These are phyloP conservation scores for Parnassius orleans DNA, from an alignment of 2,888 invertebrate species.

Conservation along the genomic window DNA sequence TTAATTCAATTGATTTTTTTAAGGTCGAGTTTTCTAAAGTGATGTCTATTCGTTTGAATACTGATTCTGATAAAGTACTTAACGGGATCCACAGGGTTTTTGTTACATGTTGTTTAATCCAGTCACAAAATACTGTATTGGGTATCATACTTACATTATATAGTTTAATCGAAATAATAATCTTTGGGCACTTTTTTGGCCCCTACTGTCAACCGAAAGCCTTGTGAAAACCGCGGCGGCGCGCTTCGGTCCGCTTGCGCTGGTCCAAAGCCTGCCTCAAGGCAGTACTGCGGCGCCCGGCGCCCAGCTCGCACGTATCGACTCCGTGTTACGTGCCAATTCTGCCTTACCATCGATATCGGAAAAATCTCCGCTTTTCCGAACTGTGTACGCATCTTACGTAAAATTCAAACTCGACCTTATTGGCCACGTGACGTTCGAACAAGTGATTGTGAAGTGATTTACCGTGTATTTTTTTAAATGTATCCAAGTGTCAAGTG, in stretches of 20 bases:
- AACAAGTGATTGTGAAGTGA: constrained; percentile 27
- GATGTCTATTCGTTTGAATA: no score
- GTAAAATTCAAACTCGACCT: neutral
- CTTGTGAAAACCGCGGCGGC: constrained; percentile 7
- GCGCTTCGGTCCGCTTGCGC: constrained; percentile 9
- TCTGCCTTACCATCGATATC: constrained; percentile 17
- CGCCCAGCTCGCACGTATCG: constrained; percentile 40
- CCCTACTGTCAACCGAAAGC: neutral
- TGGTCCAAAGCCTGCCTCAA: constrained; percentile 23
- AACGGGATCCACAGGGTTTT: no score
- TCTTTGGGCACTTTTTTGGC: no score
- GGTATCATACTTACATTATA: no score
- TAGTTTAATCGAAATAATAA: no score
- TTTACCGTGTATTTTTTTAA: neutral
- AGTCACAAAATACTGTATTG: no score
- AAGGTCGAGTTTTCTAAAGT: no score
- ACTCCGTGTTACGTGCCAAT: constrained; percentile 11
- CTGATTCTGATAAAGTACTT: no score
- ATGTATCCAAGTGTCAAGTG: constrained; percentile 51
- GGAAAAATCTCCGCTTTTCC: constrained; percentile 26
- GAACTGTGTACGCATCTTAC: constrained; percentile 19
- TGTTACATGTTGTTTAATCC: no score
- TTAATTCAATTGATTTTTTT: no score
- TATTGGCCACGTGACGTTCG: neutral
- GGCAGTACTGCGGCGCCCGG: constrained; percentile 61